Conservation (phyloP, 2,888 invertebrate species). For the Aphidius colemani region DNA sequence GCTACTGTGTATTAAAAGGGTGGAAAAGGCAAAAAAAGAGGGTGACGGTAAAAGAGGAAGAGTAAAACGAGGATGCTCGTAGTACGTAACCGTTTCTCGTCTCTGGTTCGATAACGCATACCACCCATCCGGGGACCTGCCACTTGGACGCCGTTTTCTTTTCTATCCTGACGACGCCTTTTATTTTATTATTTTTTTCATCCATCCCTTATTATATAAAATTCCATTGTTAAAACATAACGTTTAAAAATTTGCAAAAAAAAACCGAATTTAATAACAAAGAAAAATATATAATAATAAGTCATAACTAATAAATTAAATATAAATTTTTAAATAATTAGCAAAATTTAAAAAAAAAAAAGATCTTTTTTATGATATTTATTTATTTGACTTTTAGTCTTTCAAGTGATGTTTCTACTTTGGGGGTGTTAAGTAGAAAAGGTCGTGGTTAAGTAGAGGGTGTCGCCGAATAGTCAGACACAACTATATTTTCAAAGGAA, state of each 20-base stretch:
- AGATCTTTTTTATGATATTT: too few species aligned
- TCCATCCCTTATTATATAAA: too few species aligned
- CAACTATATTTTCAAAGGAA: not conserved
- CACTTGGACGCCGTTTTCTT: slow-evolving; percentile 21
- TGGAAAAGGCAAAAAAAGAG: not conserved
- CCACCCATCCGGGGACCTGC: slow-evolving; percentile 23
- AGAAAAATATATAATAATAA: too few species aligned
- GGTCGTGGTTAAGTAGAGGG: slow-evolving; percentile 3
- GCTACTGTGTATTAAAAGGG: not conserved
- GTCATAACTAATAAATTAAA: too few species aligned
- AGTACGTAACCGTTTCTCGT: slow-evolving; percentile 17
- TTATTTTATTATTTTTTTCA: too few species aligned
- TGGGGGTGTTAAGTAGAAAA: not conserved
- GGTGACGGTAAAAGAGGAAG: not conserved
- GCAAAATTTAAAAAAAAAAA: too few species aligned
- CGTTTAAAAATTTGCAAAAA: too few species aligned
- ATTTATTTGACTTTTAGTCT: too few species aligned
- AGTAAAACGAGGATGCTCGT: slow-evolving; percentile 9
- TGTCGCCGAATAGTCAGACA: slow-evolving; percentile 12
- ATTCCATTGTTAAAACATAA: too few species aligned
- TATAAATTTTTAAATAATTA: too few species aligned
- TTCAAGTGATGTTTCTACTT: too few species aligned
- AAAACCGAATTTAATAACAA: too few species aligned
- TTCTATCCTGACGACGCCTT: slow-evolving; percentile 15
- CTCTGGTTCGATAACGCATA: slow-evolving; percentile 24